Conservation (phyloP, 2,113 vertebrate species). For the Solea solea region DNA sequence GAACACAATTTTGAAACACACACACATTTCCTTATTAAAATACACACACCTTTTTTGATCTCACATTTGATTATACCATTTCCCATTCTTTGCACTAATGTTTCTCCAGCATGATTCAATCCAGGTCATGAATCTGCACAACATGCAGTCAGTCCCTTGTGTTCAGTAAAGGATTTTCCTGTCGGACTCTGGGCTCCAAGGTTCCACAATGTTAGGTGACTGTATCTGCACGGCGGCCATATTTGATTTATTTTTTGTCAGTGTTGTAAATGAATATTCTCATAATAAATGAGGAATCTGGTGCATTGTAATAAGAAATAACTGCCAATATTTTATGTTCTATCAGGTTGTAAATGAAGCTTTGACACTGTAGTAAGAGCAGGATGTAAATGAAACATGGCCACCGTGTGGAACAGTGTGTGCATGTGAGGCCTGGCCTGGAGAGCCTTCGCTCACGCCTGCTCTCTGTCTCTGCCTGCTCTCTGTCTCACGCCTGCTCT, state of each 20-base stretch:
- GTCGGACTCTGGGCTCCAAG: slow-evolving; percentile 40
- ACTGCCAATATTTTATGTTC: too few species aligned
- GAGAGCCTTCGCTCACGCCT: slow-evolving; percentile 49
- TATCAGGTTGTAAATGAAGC: too few species aligned
- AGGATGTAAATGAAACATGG: slow-evolving; percentile 37
- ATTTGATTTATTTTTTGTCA: slow-evolving; percentile 18
- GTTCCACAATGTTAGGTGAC: slow-evolving; percentile 6
- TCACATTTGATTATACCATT: too few species aligned
- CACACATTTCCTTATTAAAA: too few species aligned
- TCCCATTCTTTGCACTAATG: too few species aligned
- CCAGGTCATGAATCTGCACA: too few species aligned
- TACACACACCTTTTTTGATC: too few species aligned
- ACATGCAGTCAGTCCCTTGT: background rate
- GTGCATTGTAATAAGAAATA: background rate
- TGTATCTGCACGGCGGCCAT: slow-evolving; percentile 27
- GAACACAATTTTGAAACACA: too few species aligned
- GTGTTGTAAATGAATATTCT: background rate
- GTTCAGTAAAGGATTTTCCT: slow-evolving; percentile 6
- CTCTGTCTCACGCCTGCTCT: slow-evolving; percentile 59
- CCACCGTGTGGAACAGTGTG: slow-evolving; percentile 18
- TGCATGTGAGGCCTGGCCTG: slow-evolving; percentile 73
- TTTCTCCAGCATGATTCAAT: too few species aligned
- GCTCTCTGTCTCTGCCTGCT: slow-evolving; percentile 60
- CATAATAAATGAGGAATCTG: background rate
- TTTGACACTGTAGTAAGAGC: too few species aligned